Base-by-base conservation (phyloP, 1,140 invertebrate species). In the Steinernema feltiae region DNA sequence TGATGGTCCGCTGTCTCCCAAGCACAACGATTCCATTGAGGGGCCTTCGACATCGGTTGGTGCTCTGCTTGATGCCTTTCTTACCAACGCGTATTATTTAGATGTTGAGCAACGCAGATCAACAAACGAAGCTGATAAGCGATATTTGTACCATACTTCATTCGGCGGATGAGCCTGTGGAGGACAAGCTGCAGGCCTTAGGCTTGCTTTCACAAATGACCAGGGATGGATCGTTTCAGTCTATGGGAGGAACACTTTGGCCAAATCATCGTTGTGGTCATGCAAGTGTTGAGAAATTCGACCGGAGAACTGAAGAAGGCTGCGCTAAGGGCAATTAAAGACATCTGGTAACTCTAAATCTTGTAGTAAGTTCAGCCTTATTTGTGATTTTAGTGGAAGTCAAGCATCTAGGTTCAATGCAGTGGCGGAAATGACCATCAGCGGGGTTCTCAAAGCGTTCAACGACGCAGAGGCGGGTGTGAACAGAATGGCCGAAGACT, bases 401-500 rank as follows among this genome's bases (percentile, higher is more conserved):
- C 90, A 94, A 84, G 87, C 92, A 18, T 87, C 90, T 77, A 90
- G 90, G 76, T 95, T 94, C 90, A 89, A 91, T 53, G 91, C 91
- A 82, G 97, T 93, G 87, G 91, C 93, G 27, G 94, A 97, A 87
- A 89, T 97, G 7, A 91, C 95, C 24, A 91, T 95, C 70, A 87
- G 96, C 27, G 92, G 92, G 87, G 91, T 96, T 21, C 90, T 96
- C 75, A 91, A 93, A 82, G 91, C 92, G 76, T 93, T 95, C 87
- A 91, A 91, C 79, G 90, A 92, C 80, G 88, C 90, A 72, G 91
- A 90, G 82, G 91, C 91, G 86, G 92, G 93, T 88, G 88, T 90
- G 72, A 85, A 89, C 7, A 86, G 89, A 79, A 88, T 89, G 32
- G 90, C 90, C 18, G 91, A 92, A 80, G 89, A 89, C 48, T 91